A percentile compares a stretch with the other conserved stretches of the same genome.
phyloP scores from a whole-genome alignment of 2,797 vertebrate species.

The Otus scops region DNA sequence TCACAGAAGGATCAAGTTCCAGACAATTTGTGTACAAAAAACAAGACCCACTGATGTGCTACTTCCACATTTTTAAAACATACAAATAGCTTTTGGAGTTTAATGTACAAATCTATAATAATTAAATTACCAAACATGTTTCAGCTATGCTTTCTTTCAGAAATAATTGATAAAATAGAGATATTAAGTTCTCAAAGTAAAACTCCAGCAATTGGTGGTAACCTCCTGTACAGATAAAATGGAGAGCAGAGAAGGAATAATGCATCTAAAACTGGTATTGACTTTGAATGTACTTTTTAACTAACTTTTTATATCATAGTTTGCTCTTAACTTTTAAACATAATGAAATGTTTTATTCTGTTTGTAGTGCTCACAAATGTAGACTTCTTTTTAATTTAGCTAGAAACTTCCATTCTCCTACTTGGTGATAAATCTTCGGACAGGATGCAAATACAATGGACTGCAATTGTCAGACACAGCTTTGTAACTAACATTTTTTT shows the following conservation, averaged over 20 bases:
- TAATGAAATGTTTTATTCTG: not conserved
- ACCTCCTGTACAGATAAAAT: not conserved
- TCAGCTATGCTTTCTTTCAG: not conserved
- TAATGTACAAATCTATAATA: not conserved
- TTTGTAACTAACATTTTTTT: not conserved
- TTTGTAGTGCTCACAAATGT: not conserved
- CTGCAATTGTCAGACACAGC: not conserved
- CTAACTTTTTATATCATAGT: not conserved
- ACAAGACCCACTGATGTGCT: not conserved
- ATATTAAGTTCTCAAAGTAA: not conserved
- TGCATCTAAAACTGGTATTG: not conserved
- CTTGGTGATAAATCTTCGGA: not conserved
- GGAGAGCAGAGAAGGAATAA: not conserved
- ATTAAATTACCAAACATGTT: not conserved
- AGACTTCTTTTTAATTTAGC: not conserved
- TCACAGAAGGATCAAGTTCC: not conserved
- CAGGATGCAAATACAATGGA: not conserved
- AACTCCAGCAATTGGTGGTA: not conserved
- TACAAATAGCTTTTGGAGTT: not conserved
- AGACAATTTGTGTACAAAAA: not conserved
- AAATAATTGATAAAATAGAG: not conserved
- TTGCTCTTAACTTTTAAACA: not conserved
- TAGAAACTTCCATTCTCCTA: not conserved
- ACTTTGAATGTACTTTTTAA: not conserved
- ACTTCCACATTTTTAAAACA: not conserved